Evolutionary conservation across 2,797 vertebrate genomes (phyloP).

Genomic region (Periophthalmus magnuspinnatus): DNA sequence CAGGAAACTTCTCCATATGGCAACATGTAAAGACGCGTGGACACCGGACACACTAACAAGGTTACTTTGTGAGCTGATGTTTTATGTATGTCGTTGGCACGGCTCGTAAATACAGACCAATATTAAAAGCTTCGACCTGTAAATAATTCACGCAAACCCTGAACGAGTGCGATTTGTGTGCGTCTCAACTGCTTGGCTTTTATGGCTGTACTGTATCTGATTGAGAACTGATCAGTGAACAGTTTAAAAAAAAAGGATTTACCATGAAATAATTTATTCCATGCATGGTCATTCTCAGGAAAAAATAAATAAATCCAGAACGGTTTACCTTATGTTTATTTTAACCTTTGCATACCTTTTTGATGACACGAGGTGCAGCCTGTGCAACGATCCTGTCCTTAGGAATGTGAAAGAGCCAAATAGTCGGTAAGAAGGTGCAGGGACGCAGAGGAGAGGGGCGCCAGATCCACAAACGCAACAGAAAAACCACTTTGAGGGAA

Average conservation of each 20-base stretch:
- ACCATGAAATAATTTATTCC: constrained; percentile 1
- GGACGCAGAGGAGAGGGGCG: constrained; percentile 43
- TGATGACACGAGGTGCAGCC: constrained; percentile 29
- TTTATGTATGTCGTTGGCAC: constrained; percentile 61
- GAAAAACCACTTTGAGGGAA: constrained; percentile 57
- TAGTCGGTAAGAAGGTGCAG: constrained; percentile 57
- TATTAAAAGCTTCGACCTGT: constrained; percentile 66
- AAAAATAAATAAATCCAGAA: background rate
- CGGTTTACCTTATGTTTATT: background rate
- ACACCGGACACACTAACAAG: constrained; percentile 37
- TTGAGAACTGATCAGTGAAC: constrained; percentile 16
- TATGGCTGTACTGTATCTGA: constrained; percentile 18
- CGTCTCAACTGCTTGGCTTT: constrained; percentile 21
- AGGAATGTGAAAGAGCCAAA: constrained; percentile 45
- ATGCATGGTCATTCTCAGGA: background rate
- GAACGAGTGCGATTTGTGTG: constrained; percentile 44
- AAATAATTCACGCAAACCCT: constrained; percentile 67
- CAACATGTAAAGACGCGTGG: constrained; percentile 27
- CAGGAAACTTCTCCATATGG: constrained; percentile 18
- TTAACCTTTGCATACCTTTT: constrained; percentile 48
- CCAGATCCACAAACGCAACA: constrained; percentile 22
- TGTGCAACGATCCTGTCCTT: constrained; percentile 42
- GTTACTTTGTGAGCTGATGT: constrained; percentile 57
- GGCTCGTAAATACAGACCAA: constrained; percentile 62
- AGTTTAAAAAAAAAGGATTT: background rate